These are phyloP conservation scores for Ditula angustiorana DNA, from an alignment of 2,888 invertebrate genomes.

Conservation along the genomic window DNA sequence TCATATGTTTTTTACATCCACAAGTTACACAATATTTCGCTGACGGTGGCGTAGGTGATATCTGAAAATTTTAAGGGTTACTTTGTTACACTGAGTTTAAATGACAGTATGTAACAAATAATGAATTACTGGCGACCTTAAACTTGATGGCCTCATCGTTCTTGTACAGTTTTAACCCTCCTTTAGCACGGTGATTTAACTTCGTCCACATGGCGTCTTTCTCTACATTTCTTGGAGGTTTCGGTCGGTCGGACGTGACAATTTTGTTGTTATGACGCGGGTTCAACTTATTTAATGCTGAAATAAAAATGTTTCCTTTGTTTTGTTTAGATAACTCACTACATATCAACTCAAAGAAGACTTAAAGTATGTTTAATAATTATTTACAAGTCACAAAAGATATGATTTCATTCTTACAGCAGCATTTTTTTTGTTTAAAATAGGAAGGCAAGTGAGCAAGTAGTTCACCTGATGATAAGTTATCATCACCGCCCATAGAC, in stretches of 20 bases:
- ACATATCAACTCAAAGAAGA: too few relatives aligned
- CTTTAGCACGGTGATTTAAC: slow-evolving; percentile 51
- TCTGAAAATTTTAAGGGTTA: slow-evolving; percentile 42
- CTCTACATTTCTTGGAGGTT: background rate
- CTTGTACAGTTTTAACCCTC: slow-evolving; percentile 50
- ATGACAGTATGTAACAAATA: too few relatives aligned
- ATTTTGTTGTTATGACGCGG: slow-evolving; percentile 24
- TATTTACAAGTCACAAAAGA: too few relatives aligned
- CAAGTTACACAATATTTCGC: slow-evolving; percentile 43
- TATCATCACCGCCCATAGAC: too few relatives aligned
- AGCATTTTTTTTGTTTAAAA: too few relatives aligned
- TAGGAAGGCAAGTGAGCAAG: too few relatives aligned
- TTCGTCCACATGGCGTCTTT: slow-evolving; percentile 48
- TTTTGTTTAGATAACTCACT: too few relatives aligned
- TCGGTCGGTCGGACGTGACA: slow-evolving; percentile 28
- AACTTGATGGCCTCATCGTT: slow-evolving; percentile 46
- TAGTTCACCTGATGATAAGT: too few relatives aligned
- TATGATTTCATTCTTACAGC: too few relatives aligned
- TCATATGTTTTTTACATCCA: slow-evolving; percentile 40
- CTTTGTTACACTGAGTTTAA: too few relatives aligned
- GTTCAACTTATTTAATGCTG: slow-evolving; percentile 41
- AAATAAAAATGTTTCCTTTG: background rate
- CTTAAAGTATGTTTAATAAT: too few relatives aligned
- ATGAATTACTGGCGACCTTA: slow-evolving; percentile 43
- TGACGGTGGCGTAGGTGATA: slow-evolving; percentile 33